These are phyloP conservation scores for Wasmannia auropunctata DNA, from an alignment of 1,140 invertebrate genomes.

Conservation along the genomic window DNA sequence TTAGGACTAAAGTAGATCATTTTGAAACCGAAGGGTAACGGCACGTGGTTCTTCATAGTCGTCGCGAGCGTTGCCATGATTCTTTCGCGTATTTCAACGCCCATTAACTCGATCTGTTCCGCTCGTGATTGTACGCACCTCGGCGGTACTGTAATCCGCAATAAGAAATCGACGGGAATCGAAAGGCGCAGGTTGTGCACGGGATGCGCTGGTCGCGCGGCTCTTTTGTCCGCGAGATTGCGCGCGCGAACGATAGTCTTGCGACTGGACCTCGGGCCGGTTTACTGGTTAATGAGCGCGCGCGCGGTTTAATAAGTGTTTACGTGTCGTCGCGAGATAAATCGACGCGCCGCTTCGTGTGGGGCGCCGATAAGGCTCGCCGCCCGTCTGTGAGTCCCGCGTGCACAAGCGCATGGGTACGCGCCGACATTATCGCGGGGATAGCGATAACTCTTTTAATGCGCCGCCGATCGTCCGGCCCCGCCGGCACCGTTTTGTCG, in stretches of 20 bases:
- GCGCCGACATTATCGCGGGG: slow-evolving; percentile 59
- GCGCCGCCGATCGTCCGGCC: slow-evolving; percentile 41
- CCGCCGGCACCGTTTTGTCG: not conserved
- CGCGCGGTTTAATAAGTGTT: slow-evolving; percentile 80
- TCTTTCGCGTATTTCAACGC: slow-evolving; percentile 9
- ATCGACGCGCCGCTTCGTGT: slow-evolving; percentile 79
- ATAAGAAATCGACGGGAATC: slow-evolving; percentile 20
- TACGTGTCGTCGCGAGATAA: slow-evolving; percentile 79
- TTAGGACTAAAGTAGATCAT: not conserved
- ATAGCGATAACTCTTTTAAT: slow-evolving; percentile 71
- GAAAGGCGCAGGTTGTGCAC: slow-evolving; percentile 3
- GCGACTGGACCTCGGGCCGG: slow-evolving; percentile 66
- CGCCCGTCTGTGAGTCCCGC: slow-evolving; percentile 63
- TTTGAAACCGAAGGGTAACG: not conserved
- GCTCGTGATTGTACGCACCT: slow-evolving; percentile 21
- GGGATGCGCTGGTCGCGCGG: not conserved
- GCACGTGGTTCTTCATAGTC: not conserved
- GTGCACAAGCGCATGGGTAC: slow-evolving; percentile 71
- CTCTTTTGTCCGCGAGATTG: slow-evolving; percentile 66
- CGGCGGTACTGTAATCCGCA: slow-evolving; percentile 31
- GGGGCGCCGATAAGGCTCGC: slow-evolving; percentile 79
- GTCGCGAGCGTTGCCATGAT: not conserved
- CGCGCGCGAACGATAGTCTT: slow-evolving; percentile 69
- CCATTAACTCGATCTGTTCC: slow-evolving; percentile 36
- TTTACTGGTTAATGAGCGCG: slow-evolving; percentile 76